Percentiles rank a stretch among this genome's conserved stretches.
phyloP scores from a whole-genome alignment of 2,113 vertebrate species.

The Tenrec ecaudatus region DNA sequence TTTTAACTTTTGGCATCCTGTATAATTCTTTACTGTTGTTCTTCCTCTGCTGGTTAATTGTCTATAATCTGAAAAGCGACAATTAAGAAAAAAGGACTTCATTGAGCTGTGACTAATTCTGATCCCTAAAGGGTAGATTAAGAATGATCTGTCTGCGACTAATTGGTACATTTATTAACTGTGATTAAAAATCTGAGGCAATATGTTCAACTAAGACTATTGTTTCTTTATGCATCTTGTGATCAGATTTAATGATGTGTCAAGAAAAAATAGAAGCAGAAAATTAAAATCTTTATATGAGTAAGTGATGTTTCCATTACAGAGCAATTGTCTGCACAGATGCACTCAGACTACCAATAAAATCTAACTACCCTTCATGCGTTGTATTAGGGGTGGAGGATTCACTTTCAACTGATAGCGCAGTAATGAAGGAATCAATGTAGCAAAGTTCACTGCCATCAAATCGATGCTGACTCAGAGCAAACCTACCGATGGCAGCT shows the following conservation, averaged over 20 bases:
- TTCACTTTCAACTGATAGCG: not conserved
- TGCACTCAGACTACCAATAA: not conserved
- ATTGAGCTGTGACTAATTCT: conserved; percentile 2
- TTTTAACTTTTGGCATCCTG: not conserved
- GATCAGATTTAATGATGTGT: not conserved
- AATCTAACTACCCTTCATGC: not conserved
- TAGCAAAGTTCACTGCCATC: not conserved
- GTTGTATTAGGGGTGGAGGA: not conserved
- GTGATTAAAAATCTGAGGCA: conserved; percentile 21
- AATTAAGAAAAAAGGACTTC: not conserved
- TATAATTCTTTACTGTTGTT: not conserved
- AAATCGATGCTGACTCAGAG: too few species aligned
- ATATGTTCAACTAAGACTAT: not conserved
- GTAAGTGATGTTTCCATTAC: not conserved
- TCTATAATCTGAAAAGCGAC: not conserved
- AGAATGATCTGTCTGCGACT: not conserved
- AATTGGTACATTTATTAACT: not conserved
- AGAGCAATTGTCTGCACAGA: not conserved
- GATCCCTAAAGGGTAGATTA: not conserved
- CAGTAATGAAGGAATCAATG: not conserved
- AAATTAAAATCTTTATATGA: not conserved
- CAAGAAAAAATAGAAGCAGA: conserved; percentile 11
- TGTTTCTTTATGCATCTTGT: conserved; percentile 3
- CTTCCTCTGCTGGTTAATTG: not conserved
- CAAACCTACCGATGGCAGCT: not conserved